Conservation (phyloP, 1,140 invertebrate species). For the Oscheius sp. region DNA sequence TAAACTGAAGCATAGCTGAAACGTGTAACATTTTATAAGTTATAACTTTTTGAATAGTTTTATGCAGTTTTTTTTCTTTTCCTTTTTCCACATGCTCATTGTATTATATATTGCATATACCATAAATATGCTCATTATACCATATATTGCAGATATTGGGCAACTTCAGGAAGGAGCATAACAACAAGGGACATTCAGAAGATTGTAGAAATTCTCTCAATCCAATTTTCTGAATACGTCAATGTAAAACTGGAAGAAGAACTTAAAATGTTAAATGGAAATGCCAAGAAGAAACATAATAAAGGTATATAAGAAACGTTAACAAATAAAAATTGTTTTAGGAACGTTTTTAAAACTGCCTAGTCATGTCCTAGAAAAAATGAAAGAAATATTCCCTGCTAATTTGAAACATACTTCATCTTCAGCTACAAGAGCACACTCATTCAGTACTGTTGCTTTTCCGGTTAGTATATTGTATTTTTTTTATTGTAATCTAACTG, state of each 20-base stretch:
- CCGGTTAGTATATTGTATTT: not conserved
- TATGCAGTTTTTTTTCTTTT: no score
- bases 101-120: no score
- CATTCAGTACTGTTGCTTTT: constrained; percentile 27
- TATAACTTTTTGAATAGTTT: no score
- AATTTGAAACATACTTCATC: constrained; percentile 16
- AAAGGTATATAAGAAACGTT: not conserved
- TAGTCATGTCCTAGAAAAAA: not conserved
- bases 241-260: constrained; percentile 16
- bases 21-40: no score
- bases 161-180: constrained; percentile 23
- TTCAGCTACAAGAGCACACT: constrained; percentile 9
- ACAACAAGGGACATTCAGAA: constrained; percentile 30
- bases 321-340: not conserved
- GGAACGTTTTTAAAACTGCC: not conserved
- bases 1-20: no score
- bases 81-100: no score
- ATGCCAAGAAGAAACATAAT: constrained; percentile 2
- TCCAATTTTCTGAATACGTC: constrained; percentile 15
- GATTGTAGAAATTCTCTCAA: constrained; percentile 17
- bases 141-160: constrained; percentile 25
- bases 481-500: not conserved
- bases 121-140: no score
- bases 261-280: not conserved
- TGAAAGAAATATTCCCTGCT: not conserved